These are phyloP conservation scores for Drosophila prolongata DNA, from an alignment of 2,888 invertebrate genomes.

Conservation along the genomic window DNA sequence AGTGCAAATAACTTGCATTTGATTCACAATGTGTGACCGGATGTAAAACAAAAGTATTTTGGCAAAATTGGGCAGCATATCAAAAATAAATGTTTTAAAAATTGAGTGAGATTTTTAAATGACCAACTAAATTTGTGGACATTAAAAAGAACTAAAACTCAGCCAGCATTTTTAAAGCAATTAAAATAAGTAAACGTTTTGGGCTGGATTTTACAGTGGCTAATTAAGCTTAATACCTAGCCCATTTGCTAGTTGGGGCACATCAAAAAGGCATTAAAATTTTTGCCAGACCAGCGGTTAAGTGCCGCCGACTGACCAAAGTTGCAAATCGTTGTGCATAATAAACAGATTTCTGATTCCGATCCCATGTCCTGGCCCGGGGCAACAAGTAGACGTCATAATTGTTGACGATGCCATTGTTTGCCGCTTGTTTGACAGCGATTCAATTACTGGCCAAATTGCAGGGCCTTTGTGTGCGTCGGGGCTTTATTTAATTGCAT, in stretches of 20 bases:
- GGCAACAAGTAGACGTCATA: slow-evolving; percentile 30
- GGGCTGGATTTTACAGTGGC: too few relatives aligned
- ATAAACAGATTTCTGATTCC: slow-evolving; percentile 18
- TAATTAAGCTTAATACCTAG: background rate
- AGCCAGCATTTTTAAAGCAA: too few relatives aligned
- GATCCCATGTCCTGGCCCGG: slow-evolving; percentile 4
- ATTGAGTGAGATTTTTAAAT: too few relatives aligned
- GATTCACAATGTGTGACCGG: slow-evolving; percentile 11
- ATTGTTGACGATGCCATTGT: slow-evolving; percentile 19
- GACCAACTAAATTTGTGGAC: too few relatives aligned
- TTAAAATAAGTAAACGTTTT: background rate
- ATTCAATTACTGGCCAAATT: slow-evolving; percentile 40
- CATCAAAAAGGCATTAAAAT: slow-evolving; percentile 22
- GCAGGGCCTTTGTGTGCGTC: slow-evolving; percentile 11
- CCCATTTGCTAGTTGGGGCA: background rate
- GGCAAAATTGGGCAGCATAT: too few relatives aligned
- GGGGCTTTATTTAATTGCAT: slow-evolving; percentile 32
- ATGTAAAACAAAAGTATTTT: background rate
- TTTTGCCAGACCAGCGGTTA: background rate
- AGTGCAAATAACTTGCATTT: slow-evolving; percentile 45
- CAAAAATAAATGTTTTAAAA: too few relatives aligned
- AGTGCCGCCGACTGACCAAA: slow-evolving; percentile 3
- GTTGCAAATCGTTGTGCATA: slow-evolving; percentile 13
- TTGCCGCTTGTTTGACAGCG: slow-evolving; percentile 10
- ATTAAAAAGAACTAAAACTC: too few relatives aligned